Evolutionary conservation across 1,140 invertebrate genomes (phyloP), one percentile per base, ranked within the genome.

Genomic region (Coptotermes formosanus): DNA sequence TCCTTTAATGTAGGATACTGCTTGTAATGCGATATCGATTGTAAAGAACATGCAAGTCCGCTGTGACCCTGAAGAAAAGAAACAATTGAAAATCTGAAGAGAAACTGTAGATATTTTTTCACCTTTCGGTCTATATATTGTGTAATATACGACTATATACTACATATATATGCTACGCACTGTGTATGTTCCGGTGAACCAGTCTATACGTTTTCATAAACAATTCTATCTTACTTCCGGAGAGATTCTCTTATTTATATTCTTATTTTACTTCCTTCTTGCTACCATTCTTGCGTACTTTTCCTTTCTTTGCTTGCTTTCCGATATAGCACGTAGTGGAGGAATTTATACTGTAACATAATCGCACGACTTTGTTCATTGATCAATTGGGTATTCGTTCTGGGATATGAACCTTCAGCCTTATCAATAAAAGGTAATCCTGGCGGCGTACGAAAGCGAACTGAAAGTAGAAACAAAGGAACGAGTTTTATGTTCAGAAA

Each of bases 211-310:
- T 30, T 75, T 75, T 75, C 64, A n/a, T 8, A 75, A 30, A 75
- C 64, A 75, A 75, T 75, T 75, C 64, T 64, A 8, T n/a, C 59
- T 75, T 75, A 9, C 64, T 30, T 75, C 64, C 6, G 64, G n/a
- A 75, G 30, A 75, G 64, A 75, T 75, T 75, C 64, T 75, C 25
- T 75, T 75, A 75, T 75, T 75, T 75, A 69, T 75, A 30, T 75
- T 75, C 64, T 2, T 75, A 75, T 75, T 75, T 75, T 75, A 75
- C n/a, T 19, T 75, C n/a, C n/a, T 30, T 55, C 52, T 55, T 55
- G 19, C 52, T 19, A 19, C 19, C 52, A 19, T 55, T 55, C 19
- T 75, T 30, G 11, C n/a, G 9, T 59, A 64, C 12, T 64, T 64
- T 64, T 48, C 45, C 12, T 8, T 75, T 25, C 64, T 30, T 30